A percentile compares a stretch with the other conserved stretches of the same genome.
Conservation (phyloP, 1,140 invertebrate genomes). For the Oreohelix idahoensis region DNA sequence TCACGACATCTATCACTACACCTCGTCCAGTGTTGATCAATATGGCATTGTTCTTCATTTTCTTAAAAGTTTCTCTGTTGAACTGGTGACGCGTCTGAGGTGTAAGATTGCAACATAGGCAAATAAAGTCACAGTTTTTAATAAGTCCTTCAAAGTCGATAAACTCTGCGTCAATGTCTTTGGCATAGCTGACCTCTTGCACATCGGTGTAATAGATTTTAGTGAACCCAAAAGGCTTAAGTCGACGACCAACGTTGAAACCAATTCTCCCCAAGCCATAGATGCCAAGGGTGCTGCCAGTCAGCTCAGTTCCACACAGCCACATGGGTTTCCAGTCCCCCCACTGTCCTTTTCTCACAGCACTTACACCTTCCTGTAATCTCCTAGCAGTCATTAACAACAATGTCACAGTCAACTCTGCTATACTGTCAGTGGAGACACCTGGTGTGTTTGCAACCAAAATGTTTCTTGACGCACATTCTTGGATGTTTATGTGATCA, state of each 20-base stretch:
- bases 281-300: constrained; percentile 86
- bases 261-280: constrained; percentile 86
- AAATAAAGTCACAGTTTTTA: constrained; percentile 64
- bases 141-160: constrained; percentile 75
- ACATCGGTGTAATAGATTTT: constrained; percentile 83
- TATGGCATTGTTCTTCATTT: constrained; percentile 73
- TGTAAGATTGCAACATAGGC: constrained; percentile 65
- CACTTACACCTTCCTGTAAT: constrained; percentile 81
- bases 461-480: constrained; percentile 71
- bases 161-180: constrained; percentile 79
- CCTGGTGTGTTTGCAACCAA: constrained; percentile 88
- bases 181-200: constrained; percentile 73
- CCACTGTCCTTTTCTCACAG: constrained; percentile 62
- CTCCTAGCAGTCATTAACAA: constrained; percentile 85
- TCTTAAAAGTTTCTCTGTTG: constrained; percentile 55
- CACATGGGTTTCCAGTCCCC: constrained; percentile 86
- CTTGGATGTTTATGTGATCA: constrained; percentile 76
- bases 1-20: too few species aligned
- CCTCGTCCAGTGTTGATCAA: constrained; percentile 70
- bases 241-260: constrained; percentile 78
- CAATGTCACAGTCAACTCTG: constrained; percentile 89
- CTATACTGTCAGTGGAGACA: constrained; percentile 91
- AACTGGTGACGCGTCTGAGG: constrained; percentile 46
- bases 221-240: constrained; percentile 81
- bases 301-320: constrained; percentile 88